Base-by-base conservation (phyloP, 2,113 vertebrate genomes). In the Psilopsiagon aurifrons region DNA sequence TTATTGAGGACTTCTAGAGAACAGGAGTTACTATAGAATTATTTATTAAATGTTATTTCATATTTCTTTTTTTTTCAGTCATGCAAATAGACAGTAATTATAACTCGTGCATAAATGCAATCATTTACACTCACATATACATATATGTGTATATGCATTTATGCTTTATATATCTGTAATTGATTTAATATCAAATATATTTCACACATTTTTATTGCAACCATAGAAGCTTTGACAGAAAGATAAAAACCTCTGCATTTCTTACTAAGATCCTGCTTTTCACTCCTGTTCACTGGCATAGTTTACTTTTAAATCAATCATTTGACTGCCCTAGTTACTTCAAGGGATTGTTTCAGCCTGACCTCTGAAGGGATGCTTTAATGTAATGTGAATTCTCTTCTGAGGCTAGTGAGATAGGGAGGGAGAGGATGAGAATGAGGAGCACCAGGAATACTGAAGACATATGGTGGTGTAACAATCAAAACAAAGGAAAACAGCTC, bases 241-340 rank as follows among this genome's bases (percentile, higher is more conserved):
- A 35, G 66, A 66, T 92, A 70, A 79, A 86, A 86, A 1, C 2
- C 11, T 55, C 47, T 54, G 29, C 28, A 37, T 66, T 90, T 88
- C 64, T 73, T 68, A 59, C 49, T 41, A 55, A 77, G 43, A 29
- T 94, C n/a, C n/a, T 1, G 23, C 20, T 87, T 93, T 92, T 67
- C 52, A 49, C 39, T 82, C 29, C 14, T 1, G 0, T 75, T 95
- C 62, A 55, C 39, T 84, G 81, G 51, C 54, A 81, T 37, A 76
- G 64, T 85, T 95, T 80, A 87, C 51, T 87, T 92, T 87, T 59
- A 84, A 92, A 83, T 78, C 84, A 90, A 29, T 95, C 76, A 37
- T 62, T 95, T 70, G 46, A 13, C 67, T 93, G 84, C 37, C 90
- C 82, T 83, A 64, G 43, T 80, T 95, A 94, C 92, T 97, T 94